Percentiles rank a stretch among this genome's conserved stretches.
Evolutionary conservation across 1,140 invertebrate species (phyloP).

Genomic region (Eciton burchellii): DNA sequence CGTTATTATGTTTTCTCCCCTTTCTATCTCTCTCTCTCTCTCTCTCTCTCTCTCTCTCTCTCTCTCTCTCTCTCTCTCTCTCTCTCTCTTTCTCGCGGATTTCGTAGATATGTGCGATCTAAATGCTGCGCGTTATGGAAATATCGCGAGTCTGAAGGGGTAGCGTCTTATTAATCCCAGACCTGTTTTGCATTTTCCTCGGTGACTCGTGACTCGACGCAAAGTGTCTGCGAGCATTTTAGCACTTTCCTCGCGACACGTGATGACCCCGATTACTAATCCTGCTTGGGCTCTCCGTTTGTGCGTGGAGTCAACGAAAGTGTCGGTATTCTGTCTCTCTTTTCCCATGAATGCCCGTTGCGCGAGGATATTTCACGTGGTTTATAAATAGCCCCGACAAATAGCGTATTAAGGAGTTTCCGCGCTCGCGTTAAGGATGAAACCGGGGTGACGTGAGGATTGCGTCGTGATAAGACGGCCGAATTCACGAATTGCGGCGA

Average conservation of each 20-base stretch:
- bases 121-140: constrained; percentile 41
- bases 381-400: neutral
- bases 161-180: constrained; percentile 35
- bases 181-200: constrained; percentile 27
- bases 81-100: constrained; percentile 14
- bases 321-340: neutral
- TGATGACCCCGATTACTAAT: constrained; percentile 31
- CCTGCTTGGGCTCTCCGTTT: neutral
- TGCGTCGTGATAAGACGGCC: neutral
- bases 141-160: constrained; percentile 32
- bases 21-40: too few relatives aligned
- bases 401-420: neutral
- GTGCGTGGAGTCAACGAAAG: constrained; percentile 8
- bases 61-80: too few relatives aligned
- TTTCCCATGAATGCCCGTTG: neutral
- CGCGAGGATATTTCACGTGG: neutral
- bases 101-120: constrained; percentile 20
- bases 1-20: too few relatives aligned
- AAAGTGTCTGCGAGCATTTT: neutral
- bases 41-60: too few relatives aligned
- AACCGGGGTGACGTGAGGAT: neutral
- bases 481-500: constrained; percentile 7
- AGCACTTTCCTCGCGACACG: neutral
- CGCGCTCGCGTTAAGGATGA: neutral
- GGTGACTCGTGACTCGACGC: neutral